phyloP scores from a whole-genome alignment of 2,113 vertebrate species.

The Chloropsis hardwickii region DNA sequence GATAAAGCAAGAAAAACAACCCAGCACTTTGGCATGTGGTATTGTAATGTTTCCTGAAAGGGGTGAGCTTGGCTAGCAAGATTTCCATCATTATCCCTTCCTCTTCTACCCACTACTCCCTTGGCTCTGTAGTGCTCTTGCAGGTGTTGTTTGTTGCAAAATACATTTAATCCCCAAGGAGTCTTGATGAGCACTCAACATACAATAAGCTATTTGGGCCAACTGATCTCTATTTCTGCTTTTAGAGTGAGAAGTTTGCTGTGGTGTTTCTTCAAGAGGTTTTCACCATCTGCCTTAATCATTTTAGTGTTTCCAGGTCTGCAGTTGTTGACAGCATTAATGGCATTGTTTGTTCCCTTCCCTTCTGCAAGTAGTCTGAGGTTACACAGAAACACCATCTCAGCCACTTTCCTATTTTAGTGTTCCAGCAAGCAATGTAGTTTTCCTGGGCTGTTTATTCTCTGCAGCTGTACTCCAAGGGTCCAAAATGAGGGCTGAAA shows the following conservation, averaged over 20 bases:
- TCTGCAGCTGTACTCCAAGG: neutral
- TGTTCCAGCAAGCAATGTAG: neutral
- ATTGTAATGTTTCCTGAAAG: slow-evolving; percentile 43
- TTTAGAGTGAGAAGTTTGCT: neutral
- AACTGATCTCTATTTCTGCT: neutral
- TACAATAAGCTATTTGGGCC: neutral
- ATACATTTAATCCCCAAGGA: neutral
- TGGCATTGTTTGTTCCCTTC: neutral
- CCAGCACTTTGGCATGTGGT: neutral
- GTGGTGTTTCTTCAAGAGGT: neutral
- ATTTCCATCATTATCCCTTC: slow-evolving; percentile 22
- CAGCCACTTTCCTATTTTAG: neutral
- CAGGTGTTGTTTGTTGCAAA: slow-evolving; percentile 65
- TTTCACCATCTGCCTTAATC: neutral
- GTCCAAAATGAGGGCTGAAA: neutral
- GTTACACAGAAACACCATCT: neutral
- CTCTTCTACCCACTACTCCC: neutral
- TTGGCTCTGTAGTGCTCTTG: neutral
- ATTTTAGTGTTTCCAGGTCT: neutral
- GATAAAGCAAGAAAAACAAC: slow-evolving; percentile 15
- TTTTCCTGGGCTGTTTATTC: neutral
- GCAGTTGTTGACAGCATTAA: neutral
- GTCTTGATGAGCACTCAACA: neutral
- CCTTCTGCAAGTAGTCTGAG: neutral
- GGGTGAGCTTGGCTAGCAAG: neutral